Evolutionary conservation across 2,797 vertebrate genomes (phyloP).

Genomic region (Chaenodraco wilsoni): DNA sequence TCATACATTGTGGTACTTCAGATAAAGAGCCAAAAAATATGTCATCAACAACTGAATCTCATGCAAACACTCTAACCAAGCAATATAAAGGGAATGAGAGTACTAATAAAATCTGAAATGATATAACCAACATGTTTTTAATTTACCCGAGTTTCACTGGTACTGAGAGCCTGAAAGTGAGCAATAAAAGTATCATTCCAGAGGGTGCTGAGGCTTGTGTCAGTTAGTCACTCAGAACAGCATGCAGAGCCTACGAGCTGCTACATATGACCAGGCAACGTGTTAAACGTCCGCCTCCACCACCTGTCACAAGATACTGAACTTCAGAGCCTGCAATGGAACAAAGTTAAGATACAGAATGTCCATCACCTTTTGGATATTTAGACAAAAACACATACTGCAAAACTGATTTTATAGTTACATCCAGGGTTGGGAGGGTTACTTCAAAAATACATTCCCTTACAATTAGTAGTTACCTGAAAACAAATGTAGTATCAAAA

Average conservation of each 20-base stretch:
- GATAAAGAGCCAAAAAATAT: neutral
- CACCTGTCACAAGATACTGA: constrained; percentile 4
- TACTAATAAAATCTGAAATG: neutral
- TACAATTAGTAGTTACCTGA: too few relatives aligned
- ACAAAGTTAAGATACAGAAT: neutral
- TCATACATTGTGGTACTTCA: neutral
- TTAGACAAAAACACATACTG: neutral
- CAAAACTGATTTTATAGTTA: neutral
- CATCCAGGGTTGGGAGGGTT: too few relatives aligned
- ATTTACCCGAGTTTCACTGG: neutral
- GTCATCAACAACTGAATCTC: neutral
- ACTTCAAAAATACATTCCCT: too few relatives aligned
- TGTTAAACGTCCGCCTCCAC: constrained; percentile 39
- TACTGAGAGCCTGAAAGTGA: constrained; percentile 26
- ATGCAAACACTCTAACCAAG: neutral
- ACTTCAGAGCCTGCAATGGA: constrained; percentile 18
- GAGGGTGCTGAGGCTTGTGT: constrained; percentile 33
- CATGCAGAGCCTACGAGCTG: constrained; percentile 31
- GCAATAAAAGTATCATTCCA: constrained; percentile 40
- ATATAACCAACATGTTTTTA: neutral
- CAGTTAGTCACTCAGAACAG: constrained; percentile 45
- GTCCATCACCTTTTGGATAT: neutral
- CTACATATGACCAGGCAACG: constrained; percentile 9
- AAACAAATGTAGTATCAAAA: too few relatives aligned
- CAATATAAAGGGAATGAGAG: neutral